Evolutionary conservation across 2,113 vertebrate genomes (phyloP).

Genomic region (Platysteira castanea): DNA sequence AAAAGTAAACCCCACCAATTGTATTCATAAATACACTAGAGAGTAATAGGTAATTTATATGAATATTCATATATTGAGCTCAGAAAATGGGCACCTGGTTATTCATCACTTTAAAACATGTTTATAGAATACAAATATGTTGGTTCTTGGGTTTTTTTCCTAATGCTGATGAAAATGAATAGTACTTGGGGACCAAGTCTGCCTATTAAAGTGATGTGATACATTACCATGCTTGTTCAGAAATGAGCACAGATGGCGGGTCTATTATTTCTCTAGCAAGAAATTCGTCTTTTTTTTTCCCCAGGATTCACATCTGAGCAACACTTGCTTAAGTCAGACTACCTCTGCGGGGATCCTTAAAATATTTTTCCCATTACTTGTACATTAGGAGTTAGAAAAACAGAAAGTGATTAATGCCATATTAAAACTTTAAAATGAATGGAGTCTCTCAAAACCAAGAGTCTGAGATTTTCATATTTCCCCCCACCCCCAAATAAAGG

Average conservation of each 20-base stretch:
- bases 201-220: conserved; percentile 54
- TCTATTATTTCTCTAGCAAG: conserved; percentile 73
- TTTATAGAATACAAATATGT: conserved; percentile 54
- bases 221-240: conserved; percentile 54
- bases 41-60: not conserved
- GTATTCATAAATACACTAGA: not conserved
- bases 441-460: conserved; percentile 14
- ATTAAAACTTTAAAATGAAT: conserved; percentile 58
- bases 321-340: conserved; percentile 45
- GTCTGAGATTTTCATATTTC: not conserved
- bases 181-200: conserved; percentile 39
- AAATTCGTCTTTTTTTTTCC: conserved; percentile 49
- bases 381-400: conserved; percentile 25
- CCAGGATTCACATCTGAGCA: conserved; percentile 27
- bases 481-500: not conserved
- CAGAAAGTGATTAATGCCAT: conserved; percentile 37
- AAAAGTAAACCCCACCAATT: not conserved
- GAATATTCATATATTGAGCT: conserved; percentile 48
- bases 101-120: conserved; percentile 60
- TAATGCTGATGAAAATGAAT: conserved; percentile 59
- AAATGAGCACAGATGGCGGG: conserved; percentile 75
- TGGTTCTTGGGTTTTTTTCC: not conserved
- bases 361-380: conserved; percentile 43
- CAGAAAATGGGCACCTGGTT: conserved; percentile 20
- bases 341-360: conserved; percentile 29